phyloP scores from a whole-genome alignment of 1,140 invertebrate genomes.

The Eupeodes corollae region DNA sequence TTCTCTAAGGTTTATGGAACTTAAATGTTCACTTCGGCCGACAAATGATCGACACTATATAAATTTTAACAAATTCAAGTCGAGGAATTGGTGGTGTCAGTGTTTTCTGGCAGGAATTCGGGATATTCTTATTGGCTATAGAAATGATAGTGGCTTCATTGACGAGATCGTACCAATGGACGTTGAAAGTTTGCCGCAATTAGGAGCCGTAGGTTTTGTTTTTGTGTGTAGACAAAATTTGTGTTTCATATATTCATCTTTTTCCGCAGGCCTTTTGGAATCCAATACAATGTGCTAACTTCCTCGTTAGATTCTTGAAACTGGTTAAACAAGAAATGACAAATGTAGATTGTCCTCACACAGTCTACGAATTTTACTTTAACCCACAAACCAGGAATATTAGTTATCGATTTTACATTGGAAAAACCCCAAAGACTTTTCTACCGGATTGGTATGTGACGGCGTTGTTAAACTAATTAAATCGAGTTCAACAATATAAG shows the following conservation, averaged over 20 bases:
- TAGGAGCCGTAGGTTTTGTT: no score
- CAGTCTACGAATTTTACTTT: constrained; percentile 12
- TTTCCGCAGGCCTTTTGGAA: constrained; percentile 11
- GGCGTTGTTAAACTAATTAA: neutral
- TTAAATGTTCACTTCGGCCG: neutral
- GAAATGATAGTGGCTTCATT: no score
- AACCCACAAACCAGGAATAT: constrained; percentile 6
- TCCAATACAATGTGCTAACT: constrained; percentile 9
- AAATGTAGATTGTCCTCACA: constrained; percentile 10
- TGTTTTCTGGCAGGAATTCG: no score
- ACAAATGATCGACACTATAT: no score
- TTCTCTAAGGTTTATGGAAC: neutral
- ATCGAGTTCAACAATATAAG: neutral
- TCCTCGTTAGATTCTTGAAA: constrained; percentile 9
- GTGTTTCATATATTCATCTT: no score
- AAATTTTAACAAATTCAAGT: no score
- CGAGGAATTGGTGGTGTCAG: no score
- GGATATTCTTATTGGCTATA: no score
- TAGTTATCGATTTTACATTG: constrained; percentile 1
- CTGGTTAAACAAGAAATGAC: constrained; percentile 3
- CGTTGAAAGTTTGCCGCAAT: no score
- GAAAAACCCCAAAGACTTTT: constrained; percentile 7
- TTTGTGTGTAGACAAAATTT: no score
- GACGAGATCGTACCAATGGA: no score
- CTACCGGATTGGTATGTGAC: constrained; percentile 13